These are phyloP conservation scores for Imbricaverruca yamaguchii DNA, from an alignment of 2,888 invertebrate genomes.

Conservation along the genomic window DNA sequence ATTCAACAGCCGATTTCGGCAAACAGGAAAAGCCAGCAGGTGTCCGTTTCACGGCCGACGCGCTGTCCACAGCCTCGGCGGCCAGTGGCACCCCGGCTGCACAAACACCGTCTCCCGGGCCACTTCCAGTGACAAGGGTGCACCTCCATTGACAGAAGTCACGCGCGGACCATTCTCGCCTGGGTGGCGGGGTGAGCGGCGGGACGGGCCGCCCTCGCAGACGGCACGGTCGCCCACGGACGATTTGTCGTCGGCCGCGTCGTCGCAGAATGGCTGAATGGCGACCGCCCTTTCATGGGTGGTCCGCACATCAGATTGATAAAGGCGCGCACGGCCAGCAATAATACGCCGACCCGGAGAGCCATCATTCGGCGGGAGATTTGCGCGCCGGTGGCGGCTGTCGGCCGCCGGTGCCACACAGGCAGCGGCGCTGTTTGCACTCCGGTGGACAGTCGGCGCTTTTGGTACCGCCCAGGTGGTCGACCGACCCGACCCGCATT, in stretches of 20 bases:
- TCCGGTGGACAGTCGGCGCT: too few relatives aligned
- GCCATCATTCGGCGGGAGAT: not conserved
- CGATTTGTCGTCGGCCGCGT: not conserved
- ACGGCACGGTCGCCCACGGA: not conserved
- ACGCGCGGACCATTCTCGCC: not conserved
- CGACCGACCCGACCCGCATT: too few relatives aligned
- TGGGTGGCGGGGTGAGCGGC: not conserved
- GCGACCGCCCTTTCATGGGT: slow-evolving; percentile 6
- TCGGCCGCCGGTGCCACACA: not conserved
- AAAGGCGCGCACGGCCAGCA: not conserved
- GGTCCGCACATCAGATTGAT: not conserved
- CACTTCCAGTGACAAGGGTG: not conserved
- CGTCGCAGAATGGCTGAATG: not conserved
- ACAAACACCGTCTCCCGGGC: not conserved
- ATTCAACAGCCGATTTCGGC: not conserved
- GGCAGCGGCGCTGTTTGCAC: not conserved
- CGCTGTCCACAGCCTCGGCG: not conserved
- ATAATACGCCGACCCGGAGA: not conserved
- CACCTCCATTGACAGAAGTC: not conserved
- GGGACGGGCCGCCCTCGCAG: not conserved
- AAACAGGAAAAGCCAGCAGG: not conserved
- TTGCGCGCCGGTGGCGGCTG: not conserved
- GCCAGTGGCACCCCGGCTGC: not conserved
- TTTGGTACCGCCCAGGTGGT: too few relatives aligned
- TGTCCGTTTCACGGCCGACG: not conserved